Percentiles rank a stretch among this genome's conserved stretches.
Conservation (phyloP, 2,113 vertebrate genomes). For the Taxidea taxus region DNA sequence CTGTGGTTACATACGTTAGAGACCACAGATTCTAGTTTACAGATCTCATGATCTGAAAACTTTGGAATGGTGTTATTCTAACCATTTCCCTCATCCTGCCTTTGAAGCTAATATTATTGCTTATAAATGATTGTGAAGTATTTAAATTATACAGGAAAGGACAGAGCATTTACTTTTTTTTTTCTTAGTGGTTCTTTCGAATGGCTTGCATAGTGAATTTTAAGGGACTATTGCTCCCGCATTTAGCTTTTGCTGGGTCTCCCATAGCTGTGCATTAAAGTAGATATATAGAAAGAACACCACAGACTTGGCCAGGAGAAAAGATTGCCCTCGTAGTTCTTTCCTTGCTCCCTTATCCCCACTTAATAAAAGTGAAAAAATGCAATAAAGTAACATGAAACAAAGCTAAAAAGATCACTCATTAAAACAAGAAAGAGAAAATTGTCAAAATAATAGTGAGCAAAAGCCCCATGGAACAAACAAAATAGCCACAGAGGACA, state of each 20-base stretch:
- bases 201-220: neutral
- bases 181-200: slow-evolving; percentile 19
- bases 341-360: neutral
- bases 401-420: neutral
- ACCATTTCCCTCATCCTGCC: neutral
- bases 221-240: neutral
- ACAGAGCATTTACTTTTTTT: neutral
- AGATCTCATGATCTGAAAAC: neutral
- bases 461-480: slow-evolving; percentile 19
- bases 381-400: slow-evolving; percentile 1
- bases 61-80: neutral
- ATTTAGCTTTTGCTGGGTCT: neutral
- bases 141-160: slow-evolving; percentile 25
- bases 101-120: neutral
- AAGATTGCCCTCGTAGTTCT: neutral
- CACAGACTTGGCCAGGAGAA: neutral
- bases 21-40: neutral
- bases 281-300: neutral
- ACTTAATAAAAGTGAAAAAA: slow-evolving; percentile 19
- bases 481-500: slow-evolving; percentile 2
- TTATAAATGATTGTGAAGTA: slow-evolving; percentile 16
- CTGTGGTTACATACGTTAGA: slow-evolving; percentile 9
- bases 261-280: neutral
- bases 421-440: slow-evolving; percentile 31
- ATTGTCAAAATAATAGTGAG: slow-evolving; percentile 42